phyloP scores from a whole-genome alignment of 1,140 invertebrate genomes.

The Parasteatoda tepidariorum region DNA sequence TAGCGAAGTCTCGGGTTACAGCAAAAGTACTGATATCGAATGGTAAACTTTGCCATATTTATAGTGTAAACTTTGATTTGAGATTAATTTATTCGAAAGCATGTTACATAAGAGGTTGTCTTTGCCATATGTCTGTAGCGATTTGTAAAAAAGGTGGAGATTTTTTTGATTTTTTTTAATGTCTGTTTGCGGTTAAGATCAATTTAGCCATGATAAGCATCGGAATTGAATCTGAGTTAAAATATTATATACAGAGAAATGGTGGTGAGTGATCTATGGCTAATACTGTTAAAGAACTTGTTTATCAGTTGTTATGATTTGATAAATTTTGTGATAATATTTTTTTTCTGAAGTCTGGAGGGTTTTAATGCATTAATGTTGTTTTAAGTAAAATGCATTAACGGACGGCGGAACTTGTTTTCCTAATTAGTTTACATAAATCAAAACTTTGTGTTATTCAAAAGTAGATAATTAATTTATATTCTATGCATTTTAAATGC shows the following conservation, averaged over 20 bases:
- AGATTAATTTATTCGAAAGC: conserved; percentile 44
- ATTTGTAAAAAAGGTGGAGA: conserved; percentile 8
- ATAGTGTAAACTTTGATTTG: conserved; percentile 56
- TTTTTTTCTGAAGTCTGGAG: not conserved
- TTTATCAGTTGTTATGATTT: not conserved
- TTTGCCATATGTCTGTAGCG: not conserved
- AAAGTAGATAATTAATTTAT: too few relatives aligned
- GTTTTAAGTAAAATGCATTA: too few relatives aligned
- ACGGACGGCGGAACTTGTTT: too few relatives aligned
- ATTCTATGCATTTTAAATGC: too few relatives aligned
- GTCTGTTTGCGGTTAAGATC: not conserved
- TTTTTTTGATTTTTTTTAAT: not conserved
- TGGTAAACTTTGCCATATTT: conserved; percentile 48
- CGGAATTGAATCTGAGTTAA: not conserved
- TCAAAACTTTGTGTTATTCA: too few relatives aligned
- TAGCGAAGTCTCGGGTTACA: conserved; percentile 46
- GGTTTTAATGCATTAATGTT: too few relatives aligned
- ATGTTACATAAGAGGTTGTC: too few relatives aligned
- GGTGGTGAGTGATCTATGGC: not conserved
- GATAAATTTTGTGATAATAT: not conserved
- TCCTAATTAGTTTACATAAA: too few relatives aligned
- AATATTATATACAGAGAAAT: not conserved
- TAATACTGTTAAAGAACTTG: not conserved
- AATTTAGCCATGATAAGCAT: conserved; percentile 7
- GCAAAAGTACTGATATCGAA: conserved; percentile 29